Evolutionary conservation across 2,888 invertebrate genomes (phyloP).

Genomic region (Magallana nippona): DNA sequence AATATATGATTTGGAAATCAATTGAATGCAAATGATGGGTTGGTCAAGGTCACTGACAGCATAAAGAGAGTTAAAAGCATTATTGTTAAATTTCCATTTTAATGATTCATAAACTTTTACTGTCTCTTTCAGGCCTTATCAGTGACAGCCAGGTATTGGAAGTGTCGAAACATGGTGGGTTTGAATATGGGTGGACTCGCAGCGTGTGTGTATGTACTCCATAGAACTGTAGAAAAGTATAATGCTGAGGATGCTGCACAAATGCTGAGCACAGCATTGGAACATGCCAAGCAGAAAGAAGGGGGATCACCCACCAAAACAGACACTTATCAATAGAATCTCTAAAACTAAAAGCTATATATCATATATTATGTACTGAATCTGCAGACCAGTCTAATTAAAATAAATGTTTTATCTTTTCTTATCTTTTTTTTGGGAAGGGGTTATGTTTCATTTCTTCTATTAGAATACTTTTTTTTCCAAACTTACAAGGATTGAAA

Average conservation of each 20-base stretch:
- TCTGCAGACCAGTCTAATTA: too few species aligned
- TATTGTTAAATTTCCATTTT: too few species aligned
- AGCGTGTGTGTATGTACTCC: conserved; percentile 68
- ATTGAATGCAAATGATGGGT: too few species aligned
- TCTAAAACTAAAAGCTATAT: neutral
- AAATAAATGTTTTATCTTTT: too few species aligned
- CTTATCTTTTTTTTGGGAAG: too few species aligned
- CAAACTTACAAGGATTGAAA: too few species aligned
- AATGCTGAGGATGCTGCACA: conserved; percentile 9
- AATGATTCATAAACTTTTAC: neutral
- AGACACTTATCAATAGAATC: neutral
- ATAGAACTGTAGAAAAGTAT: conserved; percentile 54
- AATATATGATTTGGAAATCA: too few species aligned
- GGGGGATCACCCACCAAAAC: neutral
- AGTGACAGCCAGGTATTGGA: conserved; percentile 63
- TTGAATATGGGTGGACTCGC: conserved; percentile 72
- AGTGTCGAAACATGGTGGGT: conserved; percentile 60
- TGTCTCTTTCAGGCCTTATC: conserved; percentile 58
- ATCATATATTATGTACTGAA: too few species aligned
- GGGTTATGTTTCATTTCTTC: too few species aligned
- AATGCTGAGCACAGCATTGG: conserved; percentile 2
- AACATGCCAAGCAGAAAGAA: conserved; percentile 1
- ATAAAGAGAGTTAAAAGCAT: too few species aligned
- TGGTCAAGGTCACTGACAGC: too few species aligned
- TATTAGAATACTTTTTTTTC: too few species aligned